Percentiles rank a stretch among this genome's conserved stretches.
Conservation (phyloP, 2,797 vertebrate genomes). For the Mallotus villosus region DNA sequence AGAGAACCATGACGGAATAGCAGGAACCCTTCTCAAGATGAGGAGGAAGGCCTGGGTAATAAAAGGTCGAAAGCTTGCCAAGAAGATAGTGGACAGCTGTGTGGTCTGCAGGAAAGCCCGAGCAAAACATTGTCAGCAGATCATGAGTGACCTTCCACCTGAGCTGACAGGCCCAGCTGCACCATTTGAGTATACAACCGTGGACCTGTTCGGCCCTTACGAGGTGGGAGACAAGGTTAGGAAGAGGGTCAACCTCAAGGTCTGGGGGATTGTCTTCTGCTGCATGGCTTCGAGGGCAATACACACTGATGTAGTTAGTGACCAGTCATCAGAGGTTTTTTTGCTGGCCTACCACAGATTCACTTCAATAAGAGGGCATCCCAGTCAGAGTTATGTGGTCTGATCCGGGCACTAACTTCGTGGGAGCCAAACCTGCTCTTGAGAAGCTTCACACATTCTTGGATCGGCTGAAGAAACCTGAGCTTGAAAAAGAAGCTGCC, state of each 20-base stretch:
- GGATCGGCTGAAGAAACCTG: no score
- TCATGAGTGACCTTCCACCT: slow-evolving; percentile 21
- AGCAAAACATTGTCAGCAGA: slow-evolving; percentile 7
- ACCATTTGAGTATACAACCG: slow-evolving; percentile 12
- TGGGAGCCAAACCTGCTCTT: no score
- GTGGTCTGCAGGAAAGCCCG: slow-evolving; percentile 12
- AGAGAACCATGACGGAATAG: slow-evolving; percentile 19
- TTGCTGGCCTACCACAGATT: slow-evolving; percentile 28
- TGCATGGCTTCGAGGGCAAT: slow-evolving; percentile 24
- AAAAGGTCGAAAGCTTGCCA: slow-evolving; percentile 3
- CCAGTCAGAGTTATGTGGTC: no score
- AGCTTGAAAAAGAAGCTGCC: no score
- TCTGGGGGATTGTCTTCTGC: slow-evolving; percentile 23
- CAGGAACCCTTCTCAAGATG: slow-evolving; percentile 20
- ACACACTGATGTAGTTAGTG: slow-evolving; percentile 11
- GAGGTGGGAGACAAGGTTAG: slow-evolving; percentile 26
- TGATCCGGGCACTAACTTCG: no score
- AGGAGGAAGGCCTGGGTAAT: slow-evolving; percentile 19
- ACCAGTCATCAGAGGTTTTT: slow-evolving; percentile 17
- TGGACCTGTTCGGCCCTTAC: slow-evolving; percentile 19
- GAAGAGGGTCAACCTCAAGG: slow-evolving; percentile 19
- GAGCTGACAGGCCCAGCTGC: neutral
- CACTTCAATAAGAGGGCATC: neutral
- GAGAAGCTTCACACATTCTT: no score
- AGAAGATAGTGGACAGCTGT: slow-evolving; percentile 15